Base-by-base conservation (phyloP, 2,797 vertebrate species). In the Phalloptychus januarius region DNA sequence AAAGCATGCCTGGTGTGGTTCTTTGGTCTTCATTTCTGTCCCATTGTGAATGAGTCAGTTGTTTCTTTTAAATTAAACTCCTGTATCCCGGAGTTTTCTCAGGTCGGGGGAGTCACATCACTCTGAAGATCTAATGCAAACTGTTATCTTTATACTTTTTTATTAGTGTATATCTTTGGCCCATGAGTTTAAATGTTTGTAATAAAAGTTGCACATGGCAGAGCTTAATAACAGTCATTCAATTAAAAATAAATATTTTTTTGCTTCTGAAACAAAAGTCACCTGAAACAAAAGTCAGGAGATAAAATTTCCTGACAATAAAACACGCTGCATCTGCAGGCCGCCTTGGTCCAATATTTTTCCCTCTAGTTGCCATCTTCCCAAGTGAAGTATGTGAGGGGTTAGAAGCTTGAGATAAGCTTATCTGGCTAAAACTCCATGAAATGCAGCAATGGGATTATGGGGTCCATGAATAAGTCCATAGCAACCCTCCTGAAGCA, bases 401-500 rank as follows among this genome's bases (percentile, higher is more conserved):
- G 89, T 94, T 94, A 95, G 90, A 89, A 95, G 85, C 89, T 79
- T 79, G 90, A 93, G 95, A 97, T 97, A 96, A 92, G 93, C 89
- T 93, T 92, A 89, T 91, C 87, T 94, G 84, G 91, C 88, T 96
- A 96, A 96, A 97, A 96, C 92, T 93, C 95, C 94, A 96, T 97
- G 96, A 97, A 97, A 97, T 96, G 92, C 89, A 95, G 95, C 94
- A 97, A 96, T 95, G 91, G 96, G 96, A 97, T 97, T 96, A 96
- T 83, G 83, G 90, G 84, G 73, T 95, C 93, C 92, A 86, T 92
- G 92, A 90, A 90, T 94, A 93, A 95, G 93, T 92, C 95, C 91
- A 86, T 90, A 94, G 85, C 91, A 89, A 90, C 90, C 75, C 87
- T 87, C 78, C 42, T 87, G 85, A 85, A 81, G 87, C 76, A 70